Conservation (phyloP, 2,113 vertebrate species). For the Conger conger region DNA sequence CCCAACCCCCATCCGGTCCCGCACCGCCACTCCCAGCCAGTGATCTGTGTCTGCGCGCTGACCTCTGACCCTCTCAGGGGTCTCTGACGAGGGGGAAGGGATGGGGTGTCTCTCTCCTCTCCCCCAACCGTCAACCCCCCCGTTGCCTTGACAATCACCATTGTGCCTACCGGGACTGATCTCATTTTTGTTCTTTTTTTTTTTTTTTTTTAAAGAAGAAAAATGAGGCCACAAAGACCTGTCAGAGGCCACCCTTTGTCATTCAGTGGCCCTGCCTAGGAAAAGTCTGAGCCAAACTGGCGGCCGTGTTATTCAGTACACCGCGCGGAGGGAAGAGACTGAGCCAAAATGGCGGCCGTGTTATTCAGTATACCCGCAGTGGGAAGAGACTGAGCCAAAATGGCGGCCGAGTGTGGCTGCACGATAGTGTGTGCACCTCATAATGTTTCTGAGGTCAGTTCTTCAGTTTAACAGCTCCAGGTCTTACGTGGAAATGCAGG, state of each 20-base stretch:
- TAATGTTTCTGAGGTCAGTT: neutral
- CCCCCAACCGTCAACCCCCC: too few species aligned
- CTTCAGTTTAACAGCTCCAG: neutral
- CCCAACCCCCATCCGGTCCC: too few species aligned
- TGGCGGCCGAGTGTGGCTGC: neutral
- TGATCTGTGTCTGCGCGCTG: neutral
- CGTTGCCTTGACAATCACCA: slow-evolving; percentile 24
- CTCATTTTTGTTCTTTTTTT: neutral
- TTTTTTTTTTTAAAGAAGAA: neutral
- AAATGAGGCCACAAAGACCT: neutral
- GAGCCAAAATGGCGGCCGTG: neutral
- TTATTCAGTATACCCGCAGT: too few species aligned
- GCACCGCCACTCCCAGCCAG: neutral
- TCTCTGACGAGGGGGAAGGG: neutral
- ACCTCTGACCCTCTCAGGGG: neutral
- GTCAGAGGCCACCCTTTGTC: neutral
- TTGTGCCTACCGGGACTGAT: neutral
- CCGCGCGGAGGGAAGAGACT: too few species aligned
- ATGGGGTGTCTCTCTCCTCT: too few species aligned
- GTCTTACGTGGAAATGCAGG: neutral
- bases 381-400: neutral
- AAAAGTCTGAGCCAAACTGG: neutral
- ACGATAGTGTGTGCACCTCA: too few species aligned
- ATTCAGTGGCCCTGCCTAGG: neutral
- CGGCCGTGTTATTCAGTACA: too few species aligned